A percentile compares a stretch with the other conserved stretches of the same genome.
These are phyloP conservation scores for Zaprionus lineosus DNA, from an alignment of 2,888 invertebrate genomes.

Conservation along the genomic window DNA sequence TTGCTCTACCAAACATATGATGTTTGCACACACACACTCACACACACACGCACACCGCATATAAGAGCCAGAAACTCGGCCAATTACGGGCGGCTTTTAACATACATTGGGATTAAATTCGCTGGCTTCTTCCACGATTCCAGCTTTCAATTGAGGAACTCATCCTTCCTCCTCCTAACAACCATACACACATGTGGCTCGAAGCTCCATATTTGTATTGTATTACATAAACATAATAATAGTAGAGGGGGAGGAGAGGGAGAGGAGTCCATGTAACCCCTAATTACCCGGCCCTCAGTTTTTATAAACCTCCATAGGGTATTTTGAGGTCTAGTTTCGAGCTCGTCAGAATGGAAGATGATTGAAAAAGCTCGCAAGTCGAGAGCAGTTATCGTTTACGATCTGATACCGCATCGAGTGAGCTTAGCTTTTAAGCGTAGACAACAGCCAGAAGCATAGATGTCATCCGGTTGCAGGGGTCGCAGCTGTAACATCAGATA, in stretches of 20 bases:
- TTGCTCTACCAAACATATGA: conserved; percentile 72
- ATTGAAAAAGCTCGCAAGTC: conserved; percentile 22
- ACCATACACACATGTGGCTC: conserved; percentile 56
- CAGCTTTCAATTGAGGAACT: conserved; percentile 25
- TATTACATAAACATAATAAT: neutral
- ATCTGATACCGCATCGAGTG: conserved; percentile 42
- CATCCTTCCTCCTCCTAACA: neutral
- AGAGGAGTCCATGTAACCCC: too few relatives aligned
- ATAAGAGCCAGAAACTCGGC: conserved; percentile 5
- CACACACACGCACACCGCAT: conserved; percentile 8
- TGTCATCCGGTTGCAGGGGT: too few relatives aligned
- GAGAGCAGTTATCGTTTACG: conserved; percentile 52
- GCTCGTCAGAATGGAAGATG: conserved; percentile 39
- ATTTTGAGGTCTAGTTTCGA: neutral
- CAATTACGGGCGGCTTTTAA: conserved; percentile 46
- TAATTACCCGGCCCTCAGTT: too few relatives aligned
- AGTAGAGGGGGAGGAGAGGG: too few relatives aligned
- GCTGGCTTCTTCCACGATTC: conserved; percentile 7
- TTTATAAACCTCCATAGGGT: neutral
- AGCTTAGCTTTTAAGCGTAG: conserved; percentile 19
- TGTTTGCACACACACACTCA: conserved; percentile 40
- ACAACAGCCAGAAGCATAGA: conserved; percentile 9
- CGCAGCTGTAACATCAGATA: conserved; percentile 38
- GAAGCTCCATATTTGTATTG: too few relatives aligned
- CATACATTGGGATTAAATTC: conserved; percentile 56